Conservation (phyloP, 2,113 vertebrate species). For the Poeciliopsis prolifica region DNA sequence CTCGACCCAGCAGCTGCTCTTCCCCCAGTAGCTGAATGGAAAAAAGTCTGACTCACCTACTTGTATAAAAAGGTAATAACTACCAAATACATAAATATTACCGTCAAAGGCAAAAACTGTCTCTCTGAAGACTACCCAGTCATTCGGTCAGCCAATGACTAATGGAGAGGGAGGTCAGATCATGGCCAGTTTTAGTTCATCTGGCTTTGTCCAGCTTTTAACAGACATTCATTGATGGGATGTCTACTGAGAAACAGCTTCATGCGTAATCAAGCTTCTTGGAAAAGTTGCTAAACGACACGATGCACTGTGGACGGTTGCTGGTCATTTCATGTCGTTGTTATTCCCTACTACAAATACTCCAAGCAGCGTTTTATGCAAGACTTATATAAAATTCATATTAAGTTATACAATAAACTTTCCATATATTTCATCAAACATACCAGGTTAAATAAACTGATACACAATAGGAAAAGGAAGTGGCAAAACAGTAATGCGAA, state of each 20-base stretch:
- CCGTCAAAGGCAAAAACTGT: constrained; percentile 56
- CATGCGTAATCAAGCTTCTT: constrained; percentile 32
- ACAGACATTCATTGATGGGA: constrained; percentile 56
- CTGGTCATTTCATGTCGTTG: no score
- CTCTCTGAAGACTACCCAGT: constrained; percentile 58
- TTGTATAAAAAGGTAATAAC: constrained; percentile 69
- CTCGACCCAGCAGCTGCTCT: constrained; percentile 53
- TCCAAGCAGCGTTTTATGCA: background rate
- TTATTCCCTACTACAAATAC: background rate
- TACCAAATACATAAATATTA: constrained; percentile 72
- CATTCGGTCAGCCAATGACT: constrained; percentile 56
- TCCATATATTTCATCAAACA: background rate
- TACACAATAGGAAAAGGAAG: no score
- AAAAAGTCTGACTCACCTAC: constrained; percentile 74
- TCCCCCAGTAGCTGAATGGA: constrained; percentile 69
- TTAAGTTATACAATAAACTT: background rate
- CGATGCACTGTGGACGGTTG: background rate
- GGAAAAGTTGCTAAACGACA: constrained; percentile 40
- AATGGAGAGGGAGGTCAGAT: constrained; percentile 62
- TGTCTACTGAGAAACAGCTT: constrained; percentile 25
- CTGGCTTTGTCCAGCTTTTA: constrained; percentile 64
- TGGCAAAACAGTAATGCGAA: no score
- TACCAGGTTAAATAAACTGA: background rate
- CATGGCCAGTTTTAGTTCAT: constrained; percentile 46
- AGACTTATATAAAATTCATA: background rate